Base-by-base conservation (phyloP, 1,140 invertebrate species). In the Pseudobourletiella spinata region DNA sequence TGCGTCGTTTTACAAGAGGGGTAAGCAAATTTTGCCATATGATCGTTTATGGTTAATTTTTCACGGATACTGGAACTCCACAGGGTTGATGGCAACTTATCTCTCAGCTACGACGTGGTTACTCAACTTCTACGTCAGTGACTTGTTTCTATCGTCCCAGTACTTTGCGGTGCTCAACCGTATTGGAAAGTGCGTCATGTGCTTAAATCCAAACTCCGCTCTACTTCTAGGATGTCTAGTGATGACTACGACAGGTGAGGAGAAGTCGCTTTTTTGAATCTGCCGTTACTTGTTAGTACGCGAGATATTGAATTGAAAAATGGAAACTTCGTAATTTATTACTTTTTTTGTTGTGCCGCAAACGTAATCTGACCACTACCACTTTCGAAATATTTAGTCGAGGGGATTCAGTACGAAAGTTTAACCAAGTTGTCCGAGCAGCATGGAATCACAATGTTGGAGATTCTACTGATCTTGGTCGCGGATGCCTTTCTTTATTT, bases 161-260 rank as follows among this genome's bases (percentile, higher is more conserved):
- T 58, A 39, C n/a, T 24, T 43, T 0, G 35, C 20, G 29, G 14
- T 14, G 14, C 26, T 22, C 4, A 16, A 15, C 20, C 26, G 16
- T 6, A 42, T 54, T 44, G 15, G 20, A 3, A 61, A 55, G 8
- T 14, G 43, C 11, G 15, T 30, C 2, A 29, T 56, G 50, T 63
- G 46, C 43, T 29, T 65, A 15, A 51, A 56, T 18, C 63, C 63
- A 3, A 65, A 60, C 30, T 42, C 48, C 6, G 57, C 48, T n/a
- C 25, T 65, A 25, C 29, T 59, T 25, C 51, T 58, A 35, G 57
- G 39, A 4, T 43, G 43, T 39, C 32, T 16, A 16, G 28, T 28
- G 20, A 29, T 59, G 24, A 59, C 22, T 14, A 30, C 8, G 14
- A 48, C 3, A 8, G 32, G 14, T 48, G 16, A 22, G n/a, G 3